These are phyloP conservation scores for Mirounga angustirostris DNA, from an alignment of 2,113 vertebrate genomes.

Conservation along the genomic window DNA sequence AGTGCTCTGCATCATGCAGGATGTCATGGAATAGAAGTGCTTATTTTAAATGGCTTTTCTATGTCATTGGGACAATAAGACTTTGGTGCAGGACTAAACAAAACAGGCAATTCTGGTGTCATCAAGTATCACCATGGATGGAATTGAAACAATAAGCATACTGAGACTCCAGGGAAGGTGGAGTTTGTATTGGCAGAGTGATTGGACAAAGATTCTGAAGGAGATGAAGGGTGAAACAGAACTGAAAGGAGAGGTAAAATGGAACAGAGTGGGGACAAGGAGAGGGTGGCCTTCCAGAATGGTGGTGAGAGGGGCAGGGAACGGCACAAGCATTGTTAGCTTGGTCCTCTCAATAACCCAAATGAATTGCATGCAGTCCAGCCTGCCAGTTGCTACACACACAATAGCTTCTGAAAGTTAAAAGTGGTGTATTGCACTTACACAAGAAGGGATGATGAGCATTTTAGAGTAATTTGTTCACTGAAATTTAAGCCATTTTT, in stretches of 20 bases:
- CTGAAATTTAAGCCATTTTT: neutral
- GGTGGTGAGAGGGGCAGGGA: neutral
- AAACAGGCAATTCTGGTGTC: neutral
- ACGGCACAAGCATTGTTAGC: neutral
- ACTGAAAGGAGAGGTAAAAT: neutral
- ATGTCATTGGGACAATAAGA: neutral
- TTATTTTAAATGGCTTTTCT: conserved; percentile 38
- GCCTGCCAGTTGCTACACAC: neutral
- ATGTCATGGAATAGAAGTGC: neutral
- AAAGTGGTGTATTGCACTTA: neutral
- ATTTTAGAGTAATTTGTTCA: neutral
- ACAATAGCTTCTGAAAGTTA: neutral
- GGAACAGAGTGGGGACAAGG: neutral
- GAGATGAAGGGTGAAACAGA: neutral
- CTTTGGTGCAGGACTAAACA: neutral
- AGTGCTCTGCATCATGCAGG: neutral
- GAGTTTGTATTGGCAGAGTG: neutral
- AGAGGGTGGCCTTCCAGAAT: neutral
- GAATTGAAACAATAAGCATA: neutral
- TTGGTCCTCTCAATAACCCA: neutral
- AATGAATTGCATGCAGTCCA: neutral
- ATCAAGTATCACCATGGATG: neutral
- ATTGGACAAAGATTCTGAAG: neutral
- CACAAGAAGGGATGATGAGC: neutral
- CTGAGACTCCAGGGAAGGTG: neutral